Conservation (phyloP, 2,797 vertebrate genomes). For the Remorina albescens region DNA sequence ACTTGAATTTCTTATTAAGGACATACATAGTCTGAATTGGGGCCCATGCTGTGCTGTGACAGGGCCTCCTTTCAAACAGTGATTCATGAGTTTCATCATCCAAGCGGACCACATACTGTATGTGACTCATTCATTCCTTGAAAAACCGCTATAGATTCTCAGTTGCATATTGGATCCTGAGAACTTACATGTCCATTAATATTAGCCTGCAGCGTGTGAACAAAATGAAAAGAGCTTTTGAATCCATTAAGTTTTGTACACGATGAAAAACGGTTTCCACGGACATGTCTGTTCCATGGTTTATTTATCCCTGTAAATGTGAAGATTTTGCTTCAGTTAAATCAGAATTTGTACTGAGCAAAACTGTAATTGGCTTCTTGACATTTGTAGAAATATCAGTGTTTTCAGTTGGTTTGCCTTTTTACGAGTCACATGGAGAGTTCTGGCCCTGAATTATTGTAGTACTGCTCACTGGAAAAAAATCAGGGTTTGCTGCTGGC, state of each 20-base stretch:
- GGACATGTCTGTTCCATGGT: not conserved
- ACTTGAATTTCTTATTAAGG: slow-evolving; percentile 40
- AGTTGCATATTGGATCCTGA: not conserved
- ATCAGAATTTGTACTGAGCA: not conserved
- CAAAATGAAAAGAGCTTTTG: not conserved
- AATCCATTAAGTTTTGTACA: not conserved
- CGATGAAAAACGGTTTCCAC: not conserved
- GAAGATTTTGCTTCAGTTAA: not conserved
- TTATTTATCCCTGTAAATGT: not conserved
- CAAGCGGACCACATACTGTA: slow-evolving; percentile 11
- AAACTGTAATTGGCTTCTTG: not conserved
- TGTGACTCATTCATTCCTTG: not conserved
- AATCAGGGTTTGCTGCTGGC: slow-evolving; percentile 34
- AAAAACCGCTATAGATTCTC: not conserved
- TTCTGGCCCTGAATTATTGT: slow-evolving; percentile 2
- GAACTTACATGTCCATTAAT: not conserved
- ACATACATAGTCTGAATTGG: slow-evolving; percentile 30
- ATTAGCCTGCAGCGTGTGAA: not conserved
- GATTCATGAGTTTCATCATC: slow-evolving; percentile 33
- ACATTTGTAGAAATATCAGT: slow-evolving; percentile 2
- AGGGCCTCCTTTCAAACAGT: slow-evolving; percentile 33
- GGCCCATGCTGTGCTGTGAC: slow-evolving; percentile 27
- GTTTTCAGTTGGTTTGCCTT: not conserved
- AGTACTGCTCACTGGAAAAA: slow-evolving; percentile 17
- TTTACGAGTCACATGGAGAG: not conserved